Evolutionary conservation across 2,888 invertebrate genomes (phyloP), one percentile per base, ranked within the genome.

Genomic region (Papilio elwesi): DNA sequence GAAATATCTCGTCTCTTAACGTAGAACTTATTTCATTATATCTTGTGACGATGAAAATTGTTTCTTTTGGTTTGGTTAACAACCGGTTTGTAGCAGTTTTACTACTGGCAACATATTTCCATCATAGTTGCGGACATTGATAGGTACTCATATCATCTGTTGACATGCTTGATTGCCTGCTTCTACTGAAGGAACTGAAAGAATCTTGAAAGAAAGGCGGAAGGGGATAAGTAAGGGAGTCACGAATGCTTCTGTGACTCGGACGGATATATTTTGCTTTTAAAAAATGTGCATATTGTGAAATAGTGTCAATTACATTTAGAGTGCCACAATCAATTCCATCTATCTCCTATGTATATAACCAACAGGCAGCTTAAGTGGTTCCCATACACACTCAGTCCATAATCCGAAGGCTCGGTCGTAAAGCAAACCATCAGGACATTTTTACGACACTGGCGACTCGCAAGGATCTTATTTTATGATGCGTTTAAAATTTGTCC

Each of bases 361-460:
- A n/a, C n/a, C n/a, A 49, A 48, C 48, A 52, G 12, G 15, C 70
- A 11, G 16, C 36, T 47, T 9, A 65, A 70, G 26, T 63, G 43
- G 49, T 53, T 63, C 47, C 79, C 81, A 81, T 81, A 81, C 80
- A 79, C 81, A 83, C 80, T 80, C 83, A 83, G 77, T 77, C 79
- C 78, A 80, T 82, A 71, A 65, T 75, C 79, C 79, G 78, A 80
- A 81, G 81, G 81, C 48, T 16, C 12, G 66, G 59, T 78, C 76
- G 84, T 88, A 89, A 89, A 89, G 79, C 79, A 82, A 77, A 76
- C 76, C 69, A 66, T 76, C 76, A 77, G 76, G 87, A 87, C 85
- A 78, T 83, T 85, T 90, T 90, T 88, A 90, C 86, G 88, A 86
- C 75, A 78, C 78, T 74, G 78, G 76, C 76, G 82, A 81, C 82